Conservation (phyloP, 1,140 invertebrate genomes). For the Neoseiulus cucumeris region DNA sequence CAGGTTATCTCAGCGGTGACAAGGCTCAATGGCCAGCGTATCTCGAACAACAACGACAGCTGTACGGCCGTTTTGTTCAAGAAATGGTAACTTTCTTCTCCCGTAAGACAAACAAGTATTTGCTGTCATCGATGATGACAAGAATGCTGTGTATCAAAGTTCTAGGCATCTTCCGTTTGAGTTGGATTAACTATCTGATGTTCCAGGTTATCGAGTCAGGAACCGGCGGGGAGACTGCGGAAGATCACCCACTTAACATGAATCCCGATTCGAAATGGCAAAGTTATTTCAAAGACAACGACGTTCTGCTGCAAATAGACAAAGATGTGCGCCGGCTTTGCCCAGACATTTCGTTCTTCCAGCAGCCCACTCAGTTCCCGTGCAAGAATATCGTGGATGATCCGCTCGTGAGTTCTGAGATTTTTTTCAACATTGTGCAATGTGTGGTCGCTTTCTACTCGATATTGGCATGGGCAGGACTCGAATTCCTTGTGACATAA, state of each 20-base stretch:
- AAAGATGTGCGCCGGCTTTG: conserved; percentile 85
- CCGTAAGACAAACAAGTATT: too few species aligned
- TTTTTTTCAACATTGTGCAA: too few species aligned
- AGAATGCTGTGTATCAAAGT: too few species aligned
- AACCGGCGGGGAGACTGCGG: conserved; percentile 15
- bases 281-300: conserved; percentile 84
- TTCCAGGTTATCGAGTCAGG: conserved; percentile 22
- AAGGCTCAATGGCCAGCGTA: conserved; percentile 12
- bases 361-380: conserved; percentile 70
- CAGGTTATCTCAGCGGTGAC: conserved; percentile 13
- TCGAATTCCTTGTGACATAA: too few species aligned
- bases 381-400: conserved; percentile 40
- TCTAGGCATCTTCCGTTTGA: too few species aligned
- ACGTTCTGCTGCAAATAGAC: conserved; percentile 84
- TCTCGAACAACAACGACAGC: conserved; percentile 16
- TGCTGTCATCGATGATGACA: too few species aligned
- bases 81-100: conserved; percentile 24
- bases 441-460: too few species aligned
- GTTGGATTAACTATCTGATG: too few species aligned
- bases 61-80: conserved; percentile 50
- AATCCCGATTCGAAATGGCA: conserved; percentile 44
- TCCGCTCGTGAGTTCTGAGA: conserved; percentile 12
- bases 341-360: conserved; percentile 92
- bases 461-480: too few species aligned
- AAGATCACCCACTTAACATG: conserved; percentile 16